phyloP scores from a whole-genome alignment of 2,797 vertebrate genomes.

The Labroides dimidiatus region DNA sequence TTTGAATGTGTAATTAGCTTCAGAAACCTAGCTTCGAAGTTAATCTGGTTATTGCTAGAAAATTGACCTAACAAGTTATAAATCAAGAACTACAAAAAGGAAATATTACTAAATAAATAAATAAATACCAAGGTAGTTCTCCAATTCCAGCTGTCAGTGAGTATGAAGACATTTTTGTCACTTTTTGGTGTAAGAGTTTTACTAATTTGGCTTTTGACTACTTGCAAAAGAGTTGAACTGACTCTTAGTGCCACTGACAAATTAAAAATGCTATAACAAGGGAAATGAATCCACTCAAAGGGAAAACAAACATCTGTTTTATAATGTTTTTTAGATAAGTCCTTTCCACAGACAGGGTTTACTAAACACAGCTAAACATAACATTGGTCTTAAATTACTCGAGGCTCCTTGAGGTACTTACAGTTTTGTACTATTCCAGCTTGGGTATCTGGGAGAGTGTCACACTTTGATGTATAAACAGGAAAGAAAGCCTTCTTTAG shows the following conservation, averaged over 20 bases:
- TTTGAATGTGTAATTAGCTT: too few species aligned
- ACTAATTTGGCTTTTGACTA: neutral
- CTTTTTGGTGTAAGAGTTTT: too few species aligned
- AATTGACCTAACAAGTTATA: neutral
- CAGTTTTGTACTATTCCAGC: neutral
- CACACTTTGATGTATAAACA: slow-evolving; percentile 36
- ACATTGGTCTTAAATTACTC: slow-evolving; percentile 12
- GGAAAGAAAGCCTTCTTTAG: slow-evolving; percentile 21
- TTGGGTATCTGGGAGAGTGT: neutral
- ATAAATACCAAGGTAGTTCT: too few species aligned
- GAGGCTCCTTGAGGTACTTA: neutral
- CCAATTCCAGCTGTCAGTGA: too few species aligned
- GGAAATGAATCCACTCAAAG: neutral
- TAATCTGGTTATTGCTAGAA: too few species aligned
- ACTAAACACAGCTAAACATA: slow-evolving; percentile 28
- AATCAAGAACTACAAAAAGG: too few species aligned
- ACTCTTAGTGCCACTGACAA: neutral
- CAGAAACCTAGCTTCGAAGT: too few species aligned
- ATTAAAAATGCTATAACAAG: neutral
- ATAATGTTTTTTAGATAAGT: slow-evolving; percentile 23
- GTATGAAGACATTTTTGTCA: too few species aligned
- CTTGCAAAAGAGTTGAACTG: neutral
- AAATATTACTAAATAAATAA: too few species aligned
- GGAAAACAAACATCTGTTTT: neutral
- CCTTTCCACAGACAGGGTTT: slow-evolving; percentile 12